Percentiles rank a stretch among this genome's conserved stretches.
phyloP scores from a whole-genome alignment of 2,113 vertebrate species.

The Motacilla alba region DNA sequence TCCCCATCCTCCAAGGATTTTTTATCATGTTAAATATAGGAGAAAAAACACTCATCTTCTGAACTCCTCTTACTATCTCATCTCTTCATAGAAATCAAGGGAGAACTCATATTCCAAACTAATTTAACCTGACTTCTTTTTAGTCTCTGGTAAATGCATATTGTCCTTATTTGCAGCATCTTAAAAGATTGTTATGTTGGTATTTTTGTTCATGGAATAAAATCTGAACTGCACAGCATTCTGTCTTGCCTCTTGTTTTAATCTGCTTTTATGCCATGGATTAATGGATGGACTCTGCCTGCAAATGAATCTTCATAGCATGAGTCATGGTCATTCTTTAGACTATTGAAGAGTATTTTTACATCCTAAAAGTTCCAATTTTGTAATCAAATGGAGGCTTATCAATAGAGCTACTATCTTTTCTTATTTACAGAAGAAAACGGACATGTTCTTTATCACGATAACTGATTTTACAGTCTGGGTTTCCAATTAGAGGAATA shows the following conservation, averaged over 20 bases:
- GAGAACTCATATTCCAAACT: background rate
- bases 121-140: background rate
- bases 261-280: background rate
- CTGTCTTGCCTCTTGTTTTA: background rate
- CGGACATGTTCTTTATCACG: background rate
- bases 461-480: background rate
- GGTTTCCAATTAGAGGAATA: background rate
- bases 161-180: background rate
- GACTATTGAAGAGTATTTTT: background rate
- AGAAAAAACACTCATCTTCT: background rate
- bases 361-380: background rate
- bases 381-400: background rate
- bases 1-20: background rate
- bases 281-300: background rate
- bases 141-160: background rate
- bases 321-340: background rate
- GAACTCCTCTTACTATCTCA: background rate
- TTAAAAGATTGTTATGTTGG: background rate
- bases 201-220: background rate
- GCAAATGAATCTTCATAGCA: background rate
- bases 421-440: background rate
- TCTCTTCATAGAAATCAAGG: background rate
- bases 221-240: background rate
- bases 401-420: background rate
- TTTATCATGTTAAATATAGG: background rate